These are phyloP conservation scores for Trachelus stipa DNA, from an alignment of 2,888 invertebrate species.

Conservation along the genomic window DNA sequence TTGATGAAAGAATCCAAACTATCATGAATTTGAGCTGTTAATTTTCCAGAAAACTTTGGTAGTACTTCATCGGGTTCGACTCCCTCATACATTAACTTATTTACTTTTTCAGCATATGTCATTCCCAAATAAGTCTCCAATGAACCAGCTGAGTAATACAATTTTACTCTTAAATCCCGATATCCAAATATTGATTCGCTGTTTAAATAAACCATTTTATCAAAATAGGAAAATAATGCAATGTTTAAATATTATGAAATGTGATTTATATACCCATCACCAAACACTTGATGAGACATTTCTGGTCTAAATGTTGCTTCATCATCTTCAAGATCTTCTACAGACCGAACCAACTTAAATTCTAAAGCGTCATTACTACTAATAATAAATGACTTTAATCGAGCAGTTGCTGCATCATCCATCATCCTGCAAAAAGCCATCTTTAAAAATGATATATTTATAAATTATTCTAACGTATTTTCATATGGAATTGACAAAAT, in stretches of 20 bases:
- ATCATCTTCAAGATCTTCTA: slow-evolving; percentile 76
- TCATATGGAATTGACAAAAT: not conserved
- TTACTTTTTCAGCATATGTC: slow-evolving; percentile 78
- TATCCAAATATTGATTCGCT: slow-evolving; percentile 96
- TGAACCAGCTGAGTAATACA: slow-evolving; percentile 85
- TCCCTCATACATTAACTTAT: slow-evolving; percentile 71
- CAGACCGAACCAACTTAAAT: slow-evolving; percentile 71
- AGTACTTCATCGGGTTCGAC: slow-evolving; percentile 82
- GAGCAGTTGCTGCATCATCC: slow-evolving; percentile 54
- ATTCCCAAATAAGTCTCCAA: slow-evolving; percentile 85
- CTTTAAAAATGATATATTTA: not conserved
- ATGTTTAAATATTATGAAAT: slow-evolving; percentile 12
- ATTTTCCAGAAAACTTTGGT: slow-evolving; percentile 75
- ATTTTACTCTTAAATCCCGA: slow-evolving; percentile 80
- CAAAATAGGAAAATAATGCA: slow-evolving; percentile 31
- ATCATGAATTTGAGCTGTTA: slow-evolving; percentile 78
- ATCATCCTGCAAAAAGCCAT: slow-evolving; percentile 39
- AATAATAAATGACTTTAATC: slow-evolving; percentile 62
- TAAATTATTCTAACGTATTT: not conserved
- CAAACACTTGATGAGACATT: slow-evolving; percentile 95
- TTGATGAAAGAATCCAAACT: slow-evolving; percentile 81
- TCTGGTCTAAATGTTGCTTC: slow-evolving; percentile 78
- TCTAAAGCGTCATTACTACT: slow-evolving; percentile 68
- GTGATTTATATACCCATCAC: slow-evolving; percentile 73
- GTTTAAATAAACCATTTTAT: slow-evolving; percentile 41